Conservation (phyloP, 2,113 vertebrate genomes). For the Psephotus haematonotus region DNA sequence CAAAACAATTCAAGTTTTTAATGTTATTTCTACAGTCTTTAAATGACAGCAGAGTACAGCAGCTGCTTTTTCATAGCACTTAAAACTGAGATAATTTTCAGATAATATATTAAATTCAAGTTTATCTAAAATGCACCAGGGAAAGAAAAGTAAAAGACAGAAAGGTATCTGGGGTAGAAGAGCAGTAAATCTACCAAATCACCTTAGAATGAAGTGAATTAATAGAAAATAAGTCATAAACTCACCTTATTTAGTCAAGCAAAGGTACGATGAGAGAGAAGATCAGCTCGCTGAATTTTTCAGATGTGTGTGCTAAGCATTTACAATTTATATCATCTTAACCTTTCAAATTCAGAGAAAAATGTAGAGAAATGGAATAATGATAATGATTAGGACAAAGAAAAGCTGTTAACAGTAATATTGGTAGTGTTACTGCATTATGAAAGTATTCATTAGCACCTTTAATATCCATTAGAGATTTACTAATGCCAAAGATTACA, state of each 20-base stretch:
- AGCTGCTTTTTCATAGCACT: not conserved
- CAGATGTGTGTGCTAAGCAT: fast-evolving
- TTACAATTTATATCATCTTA: not conserved
- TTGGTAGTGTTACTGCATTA: not conserved
- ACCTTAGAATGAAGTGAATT: not conserved
- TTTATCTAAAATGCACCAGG: not conserved
- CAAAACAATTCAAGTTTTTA: not conserved
- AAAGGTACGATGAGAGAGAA: not conserved
- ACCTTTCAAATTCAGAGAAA: not conserved
- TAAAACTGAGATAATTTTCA: not conserved
- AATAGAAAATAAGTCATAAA: not conserved
- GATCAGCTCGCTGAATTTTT: not conserved
- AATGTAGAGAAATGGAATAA: not conserved
- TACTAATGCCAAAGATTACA: not conserved
- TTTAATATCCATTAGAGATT: not conserved
- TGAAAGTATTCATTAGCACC: not conserved
- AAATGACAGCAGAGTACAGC: not conserved
- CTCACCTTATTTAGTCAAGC: not conserved
- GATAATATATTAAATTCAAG: not conserved
- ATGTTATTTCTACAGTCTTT: not conserved
- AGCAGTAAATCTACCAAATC: not conserved
- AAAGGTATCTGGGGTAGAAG: not conserved
- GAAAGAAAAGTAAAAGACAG: not conserved
- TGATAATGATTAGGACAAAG: not conserved
- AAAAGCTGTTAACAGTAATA: not conserved